Evolutionary conservation across 2,888 invertebrate genomes (phyloP).

Genomic region (Pocota personata): DNA sequence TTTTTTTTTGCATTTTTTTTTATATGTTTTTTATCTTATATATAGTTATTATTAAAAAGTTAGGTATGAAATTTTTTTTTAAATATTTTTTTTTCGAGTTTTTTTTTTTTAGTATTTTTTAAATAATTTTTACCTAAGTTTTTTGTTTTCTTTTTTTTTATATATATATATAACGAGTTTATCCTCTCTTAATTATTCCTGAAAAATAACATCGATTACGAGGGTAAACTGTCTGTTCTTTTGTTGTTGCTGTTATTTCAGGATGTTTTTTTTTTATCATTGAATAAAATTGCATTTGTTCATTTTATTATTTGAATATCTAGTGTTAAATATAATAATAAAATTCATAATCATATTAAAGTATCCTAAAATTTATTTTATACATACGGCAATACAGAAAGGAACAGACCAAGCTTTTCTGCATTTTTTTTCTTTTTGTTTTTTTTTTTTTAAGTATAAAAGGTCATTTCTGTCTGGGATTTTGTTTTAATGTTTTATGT

Average conservation of each 20-base stretch:
- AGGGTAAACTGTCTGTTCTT: slow-evolving; percentile 58
- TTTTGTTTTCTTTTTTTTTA: slow-evolving; percentile 68
- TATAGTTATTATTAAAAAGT: slow-evolving; percentile 72
- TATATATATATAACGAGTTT: slow-evolving; percentile 62
- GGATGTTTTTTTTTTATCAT: slow-evolving; percentile 60
- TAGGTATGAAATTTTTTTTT: slow-evolving; percentile 75
- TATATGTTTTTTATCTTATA: slow-evolving; percentile 52
- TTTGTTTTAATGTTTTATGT: slow-evolving; percentile 28
- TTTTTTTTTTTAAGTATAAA: slow-evolving; percentile 53
- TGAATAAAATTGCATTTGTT: slow-evolving; percentile 71
- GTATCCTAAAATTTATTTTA: slow-evolving; percentile 67
- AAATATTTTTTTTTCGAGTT: slow-evolving; percentile 74
- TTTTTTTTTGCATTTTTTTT: slow-evolving; percentile 66
- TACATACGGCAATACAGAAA: slow-evolving; percentile 74
- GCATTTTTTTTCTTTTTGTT: slow-evolving; percentile 41
- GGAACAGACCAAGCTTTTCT: slow-evolving; percentile 77
- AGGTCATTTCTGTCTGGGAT: slow-evolving; percentile 58
- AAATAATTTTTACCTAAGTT: slow-evolving; percentile 65
- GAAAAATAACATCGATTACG: slow-evolving; percentile 61
- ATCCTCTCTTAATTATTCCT: slow-evolving; percentile 47
- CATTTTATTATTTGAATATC: slow-evolving; percentile 74
- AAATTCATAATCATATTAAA: slow-evolving; percentile 66
- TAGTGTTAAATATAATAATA: slow-evolving; percentile 71
- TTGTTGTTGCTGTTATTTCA: slow-evolving; percentile 60
- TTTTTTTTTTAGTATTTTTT: slow-evolving; percentile 68